phyloP scores from a whole-genome alignment of 2,888 invertebrate genomes.

The Onchidella celtica region DNA sequence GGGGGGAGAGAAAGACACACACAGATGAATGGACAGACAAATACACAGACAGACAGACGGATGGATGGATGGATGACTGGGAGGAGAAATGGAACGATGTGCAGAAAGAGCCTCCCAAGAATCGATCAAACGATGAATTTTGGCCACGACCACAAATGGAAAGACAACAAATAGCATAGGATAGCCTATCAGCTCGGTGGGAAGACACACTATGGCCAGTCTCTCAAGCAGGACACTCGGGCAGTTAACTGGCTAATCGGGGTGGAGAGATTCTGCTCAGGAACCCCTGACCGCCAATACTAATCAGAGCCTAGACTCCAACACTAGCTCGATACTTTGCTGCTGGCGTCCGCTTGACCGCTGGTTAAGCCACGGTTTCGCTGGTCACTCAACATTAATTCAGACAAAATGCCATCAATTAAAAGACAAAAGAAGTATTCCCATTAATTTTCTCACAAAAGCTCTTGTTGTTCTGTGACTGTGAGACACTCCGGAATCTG shows the following conservation, averaged over 20 bases:
- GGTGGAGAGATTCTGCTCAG: conserved; percentile 39
- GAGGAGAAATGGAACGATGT: conserved; percentile 4
- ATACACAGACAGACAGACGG: too few species aligned
- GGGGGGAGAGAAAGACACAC: neutral
- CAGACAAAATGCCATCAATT: too few species aligned
- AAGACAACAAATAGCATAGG: neutral
- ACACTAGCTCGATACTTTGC: too few species aligned
- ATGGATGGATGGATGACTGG: too few species aligned
- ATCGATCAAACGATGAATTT: neutral
- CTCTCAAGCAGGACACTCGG: neutral
- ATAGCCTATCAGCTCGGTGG: neutral
- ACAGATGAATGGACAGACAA: too few species aligned
- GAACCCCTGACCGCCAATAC: conserved; percentile 40
- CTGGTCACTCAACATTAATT: too few species aligned
- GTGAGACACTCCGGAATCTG: too few species aligned
- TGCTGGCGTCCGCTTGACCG: too few species aligned
- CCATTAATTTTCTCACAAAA: too few species aligned
- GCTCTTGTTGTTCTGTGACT: too few species aligned
- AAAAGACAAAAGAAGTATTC: too few species aligned
- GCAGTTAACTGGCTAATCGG: conserved; percentile 47
- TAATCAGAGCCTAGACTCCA: too few species aligned
- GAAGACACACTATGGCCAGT: neutral
- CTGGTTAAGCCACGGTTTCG: neutral
- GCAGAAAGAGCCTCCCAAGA: neutral
- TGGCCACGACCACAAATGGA: neutral